Evolutionary conservation across 1,140 invertebrate genomes (phyloP), one percentile per base, ranked within the genome.

Genomic region (Papilio polytes): DNA sequence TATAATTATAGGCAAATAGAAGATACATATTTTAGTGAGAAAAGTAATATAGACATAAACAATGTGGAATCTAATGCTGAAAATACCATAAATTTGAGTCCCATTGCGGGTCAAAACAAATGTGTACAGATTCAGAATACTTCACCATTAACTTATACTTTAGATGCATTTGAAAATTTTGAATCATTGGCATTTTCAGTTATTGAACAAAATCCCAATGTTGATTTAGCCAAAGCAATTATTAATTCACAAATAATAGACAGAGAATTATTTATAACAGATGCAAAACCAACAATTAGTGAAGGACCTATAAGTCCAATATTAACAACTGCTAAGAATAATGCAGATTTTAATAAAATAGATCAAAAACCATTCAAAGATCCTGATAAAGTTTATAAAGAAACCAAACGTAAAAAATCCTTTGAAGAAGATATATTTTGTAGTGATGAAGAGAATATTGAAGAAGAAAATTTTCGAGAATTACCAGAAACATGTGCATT

Each of bases 141-240:
- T 46, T 72, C 83, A 77, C 73, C 86, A 26, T 80, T 94, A 79
- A 83, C 91, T 13, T 90, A 82, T 83, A 79, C 83, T 76, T 82
- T 95, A 48, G 89, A 92, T 46, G 80, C 82, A 3, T 95, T 95
- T 88, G 94, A 94, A 80, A 89, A 87, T 73, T 94, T 95, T 83
- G 92, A 95, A 84, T 83, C 82, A 15, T 79, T 92, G 73, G 92
- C 91, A 13, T 20, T 87, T 48, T 88, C 91, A 8, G n/a, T 91
- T 36, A 80, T 94, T 73, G 83, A 88, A 83, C 82, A 88, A 66
- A 82, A 85, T 73, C 15, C 73, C 20, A 88, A 94, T 80, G 70
- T 88, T 41, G 77, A 87, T 36, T 73, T 77, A 46, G 88, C 85
- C 10, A 94, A 90, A 84, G 80, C 84, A 79, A 59, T 92, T 18